These are phyloP conservation scores for Oryzias sinensis DNA, from an alignment of 2,797 vertebrate genomes.

Conservation along the genomic window DNA sequence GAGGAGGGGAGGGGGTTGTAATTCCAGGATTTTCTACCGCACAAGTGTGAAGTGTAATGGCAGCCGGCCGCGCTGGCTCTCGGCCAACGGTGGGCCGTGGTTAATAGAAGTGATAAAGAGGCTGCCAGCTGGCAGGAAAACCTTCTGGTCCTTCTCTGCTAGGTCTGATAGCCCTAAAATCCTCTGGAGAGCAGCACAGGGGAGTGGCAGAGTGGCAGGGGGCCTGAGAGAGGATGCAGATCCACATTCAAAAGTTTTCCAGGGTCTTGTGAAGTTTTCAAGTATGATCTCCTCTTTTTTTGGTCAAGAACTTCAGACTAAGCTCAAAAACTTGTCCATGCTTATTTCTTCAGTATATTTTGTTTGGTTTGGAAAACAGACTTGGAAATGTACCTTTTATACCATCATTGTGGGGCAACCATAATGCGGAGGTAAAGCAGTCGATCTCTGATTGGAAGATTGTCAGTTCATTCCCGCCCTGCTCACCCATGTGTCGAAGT, in stretches of 20 bases:
- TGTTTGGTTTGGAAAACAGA: no score
- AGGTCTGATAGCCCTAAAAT: slow-evolving; percentile 24
- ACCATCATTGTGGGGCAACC: no score
- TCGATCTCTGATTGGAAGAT: no score
- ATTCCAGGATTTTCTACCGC: slow-evolving; percentile 22
- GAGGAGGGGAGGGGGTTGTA: slow-evolving; percentile 5
- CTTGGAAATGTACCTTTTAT: no score
- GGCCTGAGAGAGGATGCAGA: background rate
- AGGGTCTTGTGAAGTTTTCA: background rate
- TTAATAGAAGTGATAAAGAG: slow-evolving; percentile 69
- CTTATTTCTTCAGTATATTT: no score
- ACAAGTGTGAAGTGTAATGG: slow-evolving; percentile 18
- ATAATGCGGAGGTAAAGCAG: no score
- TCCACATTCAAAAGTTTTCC: slow-evolving; percentile 5
- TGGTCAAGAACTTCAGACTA: background rate
- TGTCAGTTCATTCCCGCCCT: no score
- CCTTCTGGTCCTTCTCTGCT: slow-evolving; percentile 14
- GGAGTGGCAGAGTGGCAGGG: no score
- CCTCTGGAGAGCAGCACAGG: slow-evolving; percentile 4
- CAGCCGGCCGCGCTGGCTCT: slow-evolving; percentile 10
- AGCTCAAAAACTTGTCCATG: no score
- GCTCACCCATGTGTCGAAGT: no score
- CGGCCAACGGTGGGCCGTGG: slow-evolving; percentile 18
- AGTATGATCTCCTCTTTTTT: background rate
- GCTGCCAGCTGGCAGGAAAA: slow-evolving; percentile 60